Conservation (phyloP, 2,113 vertebrate genomes). For the Pteropus alecto region DNA sequence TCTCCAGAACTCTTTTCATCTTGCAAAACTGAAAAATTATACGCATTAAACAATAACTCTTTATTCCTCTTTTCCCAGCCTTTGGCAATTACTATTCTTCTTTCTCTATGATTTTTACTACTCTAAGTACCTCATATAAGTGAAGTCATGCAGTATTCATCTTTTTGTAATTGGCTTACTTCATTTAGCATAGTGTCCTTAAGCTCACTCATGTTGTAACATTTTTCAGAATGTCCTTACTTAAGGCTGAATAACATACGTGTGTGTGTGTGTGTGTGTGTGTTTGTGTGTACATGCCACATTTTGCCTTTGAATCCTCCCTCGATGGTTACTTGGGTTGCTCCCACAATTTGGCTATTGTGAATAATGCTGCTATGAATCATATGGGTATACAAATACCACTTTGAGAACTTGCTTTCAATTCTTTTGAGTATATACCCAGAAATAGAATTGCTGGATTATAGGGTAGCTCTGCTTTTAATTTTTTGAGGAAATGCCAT, state of each 20-base stretch:
- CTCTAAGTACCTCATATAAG: not conserved
- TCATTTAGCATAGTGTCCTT: not conserved
- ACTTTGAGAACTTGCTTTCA: not conserved
- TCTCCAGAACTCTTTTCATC: not conserved
- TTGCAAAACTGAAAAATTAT: not conserved
- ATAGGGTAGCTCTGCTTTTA: not conserved
- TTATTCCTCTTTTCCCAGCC: not conserved
- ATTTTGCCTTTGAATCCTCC: not conserved
- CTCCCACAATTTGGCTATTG: not conserved
- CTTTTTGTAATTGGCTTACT: not conserved
- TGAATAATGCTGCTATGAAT: not conserved
- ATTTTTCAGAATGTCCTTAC: not conserved
- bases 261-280: not conserved
- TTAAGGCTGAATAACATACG: not conserved
- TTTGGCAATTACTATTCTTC: not conserved
- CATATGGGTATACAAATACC: not conserved
- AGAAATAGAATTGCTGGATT: not conserved
- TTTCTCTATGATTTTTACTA: not conserved
- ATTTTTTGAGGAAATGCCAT: not conserved
- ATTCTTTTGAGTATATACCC: not conserved
- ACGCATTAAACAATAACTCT: not conserved
- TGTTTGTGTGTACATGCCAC: rapidly evolving
- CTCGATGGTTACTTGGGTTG: not conserved
- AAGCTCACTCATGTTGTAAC: not conserved
- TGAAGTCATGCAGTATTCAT: not conserved